Conservation (phyloP, 2,113 vertebrate species). For the Chroicocephalus ridibundus region DNA sequence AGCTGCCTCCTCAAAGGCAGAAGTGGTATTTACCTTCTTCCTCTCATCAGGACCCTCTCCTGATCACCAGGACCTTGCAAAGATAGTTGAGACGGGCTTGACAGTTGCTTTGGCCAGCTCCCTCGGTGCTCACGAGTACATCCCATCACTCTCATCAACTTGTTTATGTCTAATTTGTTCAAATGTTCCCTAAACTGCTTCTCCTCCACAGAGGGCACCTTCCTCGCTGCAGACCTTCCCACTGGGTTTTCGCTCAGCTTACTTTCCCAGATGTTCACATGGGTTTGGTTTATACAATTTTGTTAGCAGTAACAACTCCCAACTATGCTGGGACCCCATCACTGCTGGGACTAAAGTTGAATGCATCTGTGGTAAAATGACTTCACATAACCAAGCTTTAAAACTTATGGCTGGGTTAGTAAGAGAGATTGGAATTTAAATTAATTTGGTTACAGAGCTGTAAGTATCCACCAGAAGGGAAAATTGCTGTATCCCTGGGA, state of each 20-base stretch:
- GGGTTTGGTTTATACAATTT: rapidly evolving
- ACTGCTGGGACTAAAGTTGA: not conserved
- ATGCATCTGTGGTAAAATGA: not conserved
- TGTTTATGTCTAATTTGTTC: not conserved
- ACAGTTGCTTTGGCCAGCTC: not conserved
- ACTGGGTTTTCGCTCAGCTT: not conserved
- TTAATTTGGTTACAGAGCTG: not conserved
- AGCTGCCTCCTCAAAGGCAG: not conserved
- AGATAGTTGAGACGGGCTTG: not conserved
- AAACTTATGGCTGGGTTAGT: not conserved
- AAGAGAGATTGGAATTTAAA: not conserved
- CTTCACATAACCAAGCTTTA: not conserved
- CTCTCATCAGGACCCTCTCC: not conserved
- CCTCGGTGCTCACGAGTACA: not conserved
- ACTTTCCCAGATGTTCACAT: not conserved
- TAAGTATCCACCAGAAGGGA: not conserved
- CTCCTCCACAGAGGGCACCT: not conserved
- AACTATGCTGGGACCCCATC: not conserved
- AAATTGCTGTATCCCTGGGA: not conserved
- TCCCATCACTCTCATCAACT: rapidly evolving
- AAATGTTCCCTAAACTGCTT: not conserved
- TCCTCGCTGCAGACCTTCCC: not conserved
- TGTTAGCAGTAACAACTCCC: not conserved
- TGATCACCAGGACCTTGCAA: not conserved
- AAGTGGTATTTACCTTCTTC: not conserved